Percentiles rank a stretch among this genome's conserved stretches.
phyloP scores from a whole-genome alignment of 2,888 invertebrate species.

The Mechanitis mazaeus region DNA sequence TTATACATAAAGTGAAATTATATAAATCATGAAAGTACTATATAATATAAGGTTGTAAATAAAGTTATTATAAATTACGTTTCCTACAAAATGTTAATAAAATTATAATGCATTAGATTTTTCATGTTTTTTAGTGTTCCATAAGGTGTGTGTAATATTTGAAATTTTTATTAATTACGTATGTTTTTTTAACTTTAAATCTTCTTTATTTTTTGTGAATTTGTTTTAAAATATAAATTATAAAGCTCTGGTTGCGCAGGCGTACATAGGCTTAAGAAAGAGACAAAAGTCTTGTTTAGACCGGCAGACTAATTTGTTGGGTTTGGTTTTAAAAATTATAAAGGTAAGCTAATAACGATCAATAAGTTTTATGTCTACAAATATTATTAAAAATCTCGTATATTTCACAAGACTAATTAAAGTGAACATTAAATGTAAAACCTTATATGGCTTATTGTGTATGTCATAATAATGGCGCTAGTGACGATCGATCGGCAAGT shows the following conservation, averaged over 20 bases:
- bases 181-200: background rate
- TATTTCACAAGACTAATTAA: background rate
- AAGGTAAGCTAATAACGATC: conserved; percentile 13
- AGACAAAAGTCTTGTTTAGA: conserved; percentile 15
- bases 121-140: too few relatives aligned
- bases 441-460: conserved; percentile 3
- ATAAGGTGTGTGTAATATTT: too few relatives aligned
- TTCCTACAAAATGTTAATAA: too few relatives aligned
- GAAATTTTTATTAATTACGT: too few relatives aligned
- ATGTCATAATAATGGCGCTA: conserved; percentile 25
- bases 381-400: background rate
- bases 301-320: conserved; percentile 10
- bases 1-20: too few relatives aligned
- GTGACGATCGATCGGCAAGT: conserved; percentile 26
- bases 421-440: background rate
- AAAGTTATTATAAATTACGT: too few relatives aligned
- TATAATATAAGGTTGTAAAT: too few relatives aligned
- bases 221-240: background rate
- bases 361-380: background rate
- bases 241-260: conserved; percentile 12
- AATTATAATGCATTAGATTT: too few relatives aligned
- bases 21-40: too few relatives aligned
- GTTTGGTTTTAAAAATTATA: conserved; percentile 15
- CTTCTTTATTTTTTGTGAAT: background rate
- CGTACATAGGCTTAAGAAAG: conserved; percentile 12